phyloP scores from a whole-genome alignment of 2,888 invertebrate genomes.

The Nomada lathburiana region DNA sequence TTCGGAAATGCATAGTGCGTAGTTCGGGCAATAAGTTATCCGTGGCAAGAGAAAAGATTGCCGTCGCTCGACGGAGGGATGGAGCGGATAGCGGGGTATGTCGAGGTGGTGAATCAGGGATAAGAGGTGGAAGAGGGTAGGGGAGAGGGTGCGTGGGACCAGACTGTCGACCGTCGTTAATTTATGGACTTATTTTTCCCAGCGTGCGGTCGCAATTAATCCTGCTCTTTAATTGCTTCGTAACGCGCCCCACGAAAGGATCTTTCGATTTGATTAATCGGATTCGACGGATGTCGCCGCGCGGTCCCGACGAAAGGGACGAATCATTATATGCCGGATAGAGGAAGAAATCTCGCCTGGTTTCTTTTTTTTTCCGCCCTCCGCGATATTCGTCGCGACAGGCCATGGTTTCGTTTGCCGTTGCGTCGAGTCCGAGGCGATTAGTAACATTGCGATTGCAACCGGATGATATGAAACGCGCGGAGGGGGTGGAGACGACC shows the following conservation, averaged over 20 bases:
- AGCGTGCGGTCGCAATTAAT: slow-evolving; percentile 76
- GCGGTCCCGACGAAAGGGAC: slow-evolving; percentile 46
- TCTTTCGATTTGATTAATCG: slow-evolving; percentile 76
- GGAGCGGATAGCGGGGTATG: slow-evolving; percentile 28
- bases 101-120: slow-evolving; percentile 54
- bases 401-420: neutral
- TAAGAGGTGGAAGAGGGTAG: slow-evolving; percentile 23
- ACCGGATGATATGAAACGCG: neutral
- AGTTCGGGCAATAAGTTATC: slow-evolving; percentile 75
- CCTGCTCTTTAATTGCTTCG: slow-evolving; percentile 76
- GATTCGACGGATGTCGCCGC: slow-evolving; percentile 69
- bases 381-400: slow-evolving; percentile 10
- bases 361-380: slow-evolving; percentile 15
- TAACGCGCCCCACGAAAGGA: slow-evolving; percentile 65
- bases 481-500: neutral
- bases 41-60: slow-evolving; percentile 71
- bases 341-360: neutral
- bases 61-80: slow-evolving; percentile 51
- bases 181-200: slow-evolving; percentile 78
- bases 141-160: slow-evolving; percentile 30
- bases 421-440: neutral
- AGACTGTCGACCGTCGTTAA: slow-evolving; percentile 72
- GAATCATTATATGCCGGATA: slow-evolving; percentile 49
- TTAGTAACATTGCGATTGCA: neutral
- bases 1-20: slow-evolving; percentile 78